phyloP scores from a whole-genome alignment of 1,140 invertebrate genomes.

The Rhyzopertha dominica region DNA sequence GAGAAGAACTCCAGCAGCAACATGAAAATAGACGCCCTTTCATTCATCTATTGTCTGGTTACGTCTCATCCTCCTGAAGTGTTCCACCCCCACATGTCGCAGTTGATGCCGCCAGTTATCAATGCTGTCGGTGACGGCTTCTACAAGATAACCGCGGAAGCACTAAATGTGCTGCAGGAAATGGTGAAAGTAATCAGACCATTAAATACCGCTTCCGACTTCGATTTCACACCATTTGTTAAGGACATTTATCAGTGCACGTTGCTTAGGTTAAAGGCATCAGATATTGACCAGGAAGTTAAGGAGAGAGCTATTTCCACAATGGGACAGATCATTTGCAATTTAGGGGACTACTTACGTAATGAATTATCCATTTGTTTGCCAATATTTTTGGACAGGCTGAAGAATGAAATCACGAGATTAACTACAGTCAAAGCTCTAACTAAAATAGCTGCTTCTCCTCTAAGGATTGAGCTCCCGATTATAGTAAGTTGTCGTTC shows the following conservation, averaged over 20 bases:
- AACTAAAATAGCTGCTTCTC: conserved; percentile 89
- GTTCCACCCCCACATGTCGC: conserved; percentile 73
- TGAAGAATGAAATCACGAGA: conserved; percentile 95
- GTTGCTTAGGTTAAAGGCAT: conserved; percentile 79
- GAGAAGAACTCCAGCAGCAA: conserved; percentile 95
- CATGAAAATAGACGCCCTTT: conserved; percentile 97
- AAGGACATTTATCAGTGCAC: conserved; percentile 81
- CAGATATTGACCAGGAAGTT: conserved; percentile 97
- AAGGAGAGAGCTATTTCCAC: conserved; percentile 96
- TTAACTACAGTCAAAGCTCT: conserved; percentile 94
- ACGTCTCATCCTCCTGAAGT: conserved; percentile 75
- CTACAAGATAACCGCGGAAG: conserved; percentile 97
- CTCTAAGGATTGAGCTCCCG: conserved; percentile 79
- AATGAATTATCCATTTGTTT: conserved; percentile 77
- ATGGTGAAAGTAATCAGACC: conserved; percentile 92
- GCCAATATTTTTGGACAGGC: conserved; percentile 88
- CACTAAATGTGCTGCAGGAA: conserved; percentile 86
- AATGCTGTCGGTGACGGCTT: conserved; percentile 89
- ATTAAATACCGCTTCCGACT: conserved; percentile 62
- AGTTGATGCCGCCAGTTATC: conserved; percentile 84
- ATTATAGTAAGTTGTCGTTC: conserved; percentile 60
- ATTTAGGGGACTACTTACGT: conserved; percentile 79
- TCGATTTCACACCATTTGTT: conserved; percentile 76
- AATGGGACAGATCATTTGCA: conserved; percentile 92
- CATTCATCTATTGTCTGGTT: conserved; percentile 86